These are phyloP conservation scores for Pegea sp. DNA, from an alignment of 23 tunicate species.

Conservation along the genomic window DNA sequence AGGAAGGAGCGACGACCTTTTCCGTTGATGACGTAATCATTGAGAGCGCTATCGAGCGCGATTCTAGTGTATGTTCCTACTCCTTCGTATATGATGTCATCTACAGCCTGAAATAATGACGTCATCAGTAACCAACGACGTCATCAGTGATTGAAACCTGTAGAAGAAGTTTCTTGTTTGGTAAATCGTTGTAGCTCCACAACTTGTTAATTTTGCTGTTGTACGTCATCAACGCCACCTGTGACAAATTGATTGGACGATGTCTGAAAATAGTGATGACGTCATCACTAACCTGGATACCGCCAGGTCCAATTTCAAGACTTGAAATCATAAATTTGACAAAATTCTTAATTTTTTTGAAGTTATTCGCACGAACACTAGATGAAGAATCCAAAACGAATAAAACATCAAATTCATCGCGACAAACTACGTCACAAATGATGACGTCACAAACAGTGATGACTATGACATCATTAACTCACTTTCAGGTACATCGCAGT, in stretches of 20 bases:
- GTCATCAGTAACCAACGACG: too few species aligned
- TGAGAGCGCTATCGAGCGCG: slow-evolving; percentile 31
- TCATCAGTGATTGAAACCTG: too few species aligned
- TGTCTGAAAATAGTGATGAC: too few species aligned
- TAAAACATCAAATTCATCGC: slow-evolving; percentile 47
- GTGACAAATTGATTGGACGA: too few species aligned
- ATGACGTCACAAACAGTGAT: not conserved
- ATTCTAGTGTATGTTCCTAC: slow-evolving; percentile 30
- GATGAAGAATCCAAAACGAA: slow-evolving; percentile 74
- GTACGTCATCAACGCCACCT: slow-evolving; percentile 15
- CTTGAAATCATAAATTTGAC: slow-evolving; percentile 24
- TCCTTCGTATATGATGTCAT: slow-evolving; percentile 36
- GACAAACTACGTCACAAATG: slow-evolving; percentile 25
- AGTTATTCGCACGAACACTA: slow-evolving; percentile 8
- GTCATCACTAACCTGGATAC: slow-evolving; percentile 50
- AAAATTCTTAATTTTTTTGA: slow-evolving; percentile 30
- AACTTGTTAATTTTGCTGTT: slow-evolving; percentile 8
- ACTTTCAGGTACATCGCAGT: not conserved
- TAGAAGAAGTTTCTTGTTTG: slow-evolving; percentile 7
- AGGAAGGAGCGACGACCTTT: slow-evolving; percentile 25
- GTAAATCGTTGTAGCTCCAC: slow-evolving; percentile 28
- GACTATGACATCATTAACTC: not conserved
- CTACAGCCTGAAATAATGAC: too few species aligned
- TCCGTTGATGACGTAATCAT: slow-evolving; percentile 11
- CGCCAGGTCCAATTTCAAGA: slow-evolving; percentile 21